A percentile compares a stretch with the other conserved stretches of the same genome.
Evolutionary conservation across 2,113 vertebrate species (phyloP).

Genomic region (Psephotus haematonotus): DNA sequence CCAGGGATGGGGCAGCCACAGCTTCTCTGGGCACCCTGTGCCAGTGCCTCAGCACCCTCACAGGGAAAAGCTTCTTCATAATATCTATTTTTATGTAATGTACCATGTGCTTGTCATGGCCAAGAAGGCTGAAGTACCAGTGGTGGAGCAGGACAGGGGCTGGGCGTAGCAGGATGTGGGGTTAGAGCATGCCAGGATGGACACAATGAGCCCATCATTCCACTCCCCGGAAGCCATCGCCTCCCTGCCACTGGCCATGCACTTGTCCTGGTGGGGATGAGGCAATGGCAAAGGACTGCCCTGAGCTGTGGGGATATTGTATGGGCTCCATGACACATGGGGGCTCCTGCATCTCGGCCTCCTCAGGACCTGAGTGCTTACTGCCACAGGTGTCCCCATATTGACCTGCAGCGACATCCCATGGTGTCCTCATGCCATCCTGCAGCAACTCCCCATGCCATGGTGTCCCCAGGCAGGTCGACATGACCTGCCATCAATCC

Average conservation of each 20-base stretch:
- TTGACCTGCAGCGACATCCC: neutral
- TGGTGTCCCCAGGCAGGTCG: rapidly evolving
- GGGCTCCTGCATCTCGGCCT: neutral
- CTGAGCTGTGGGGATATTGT: neutral
- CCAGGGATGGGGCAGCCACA: neutral
- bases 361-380: neutral
- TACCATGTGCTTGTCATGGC: neutral
- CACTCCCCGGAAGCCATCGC: neutral
- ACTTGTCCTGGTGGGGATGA: neutral
- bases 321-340: rapidly evolving
- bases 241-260: neutral
- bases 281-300: rapidly evolving
- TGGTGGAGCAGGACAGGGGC: neutral
- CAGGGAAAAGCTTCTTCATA: neutral
- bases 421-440: neutral
- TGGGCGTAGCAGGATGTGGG: neutral
- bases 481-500: neutral
- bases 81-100: neutral
- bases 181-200: neutral
- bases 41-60: neutral
- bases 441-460: neutral
- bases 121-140: neutral
- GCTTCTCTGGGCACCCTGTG: neutral
- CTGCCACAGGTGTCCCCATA: neutral
- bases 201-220: neutral